Percentiles rank a stretch among this genome's conserved stretches.
Evolutionary conservation across 2,113 vertebrate genomes (phyloP).

Genomic region (Astur gentilis): DNA sequence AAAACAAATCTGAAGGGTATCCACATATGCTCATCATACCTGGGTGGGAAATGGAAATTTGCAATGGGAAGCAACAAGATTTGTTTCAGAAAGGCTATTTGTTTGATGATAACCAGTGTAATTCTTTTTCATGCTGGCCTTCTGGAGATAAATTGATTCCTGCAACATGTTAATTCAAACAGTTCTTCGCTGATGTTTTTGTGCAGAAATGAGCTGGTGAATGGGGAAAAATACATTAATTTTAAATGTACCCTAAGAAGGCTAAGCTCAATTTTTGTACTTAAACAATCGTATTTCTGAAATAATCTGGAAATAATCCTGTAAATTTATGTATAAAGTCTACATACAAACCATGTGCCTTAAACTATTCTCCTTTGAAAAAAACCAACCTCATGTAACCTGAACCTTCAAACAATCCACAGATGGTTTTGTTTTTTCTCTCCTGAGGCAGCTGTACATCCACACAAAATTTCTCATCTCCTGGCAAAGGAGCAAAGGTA

Average conservation of each 20-base stretch:
- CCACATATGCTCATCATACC: neutral
- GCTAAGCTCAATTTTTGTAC: neutral
- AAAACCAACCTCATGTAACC: neutral
- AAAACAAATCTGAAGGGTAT: neutral
- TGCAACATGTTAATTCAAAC: neutral
- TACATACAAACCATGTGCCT: neutral
- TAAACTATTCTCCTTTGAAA: neutral
- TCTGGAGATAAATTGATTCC: neutral
- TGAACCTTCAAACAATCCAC: neutral
- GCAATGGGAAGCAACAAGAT: neutral
- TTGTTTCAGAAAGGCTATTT: neutral
- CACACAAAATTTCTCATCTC: neutral
- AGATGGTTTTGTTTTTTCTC: neutral
- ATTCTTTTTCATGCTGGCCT: neutral
- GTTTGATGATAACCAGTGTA: neutral
- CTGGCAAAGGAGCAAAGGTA: neutral
- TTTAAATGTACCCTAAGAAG: neutral
- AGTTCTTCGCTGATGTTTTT: neutral
- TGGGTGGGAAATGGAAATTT: neutral
- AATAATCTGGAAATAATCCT: neutral
- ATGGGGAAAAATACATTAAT: neutral
- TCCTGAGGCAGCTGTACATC: neutral
- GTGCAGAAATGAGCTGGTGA: neutral
- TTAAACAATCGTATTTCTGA: neutral
- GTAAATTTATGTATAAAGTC: neutral